A percentile compares a stretch with the other conserved stretches of the same genome.
phyloP scores from a whole-genome alignment of 2,888 invertebrate species.

The Caenorhabditis angaria region DNA sequence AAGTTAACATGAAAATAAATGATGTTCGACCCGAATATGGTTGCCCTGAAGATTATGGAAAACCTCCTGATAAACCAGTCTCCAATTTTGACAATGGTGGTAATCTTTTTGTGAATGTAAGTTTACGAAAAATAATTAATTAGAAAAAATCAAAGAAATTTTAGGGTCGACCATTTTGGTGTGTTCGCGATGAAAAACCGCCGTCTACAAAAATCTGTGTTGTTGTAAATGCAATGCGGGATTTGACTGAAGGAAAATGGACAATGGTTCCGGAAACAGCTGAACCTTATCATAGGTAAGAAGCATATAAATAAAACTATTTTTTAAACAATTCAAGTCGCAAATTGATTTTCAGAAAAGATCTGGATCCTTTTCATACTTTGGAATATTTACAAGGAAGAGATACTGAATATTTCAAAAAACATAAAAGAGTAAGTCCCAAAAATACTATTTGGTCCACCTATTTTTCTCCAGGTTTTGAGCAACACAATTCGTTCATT shows the following conservation, averaged over 20 bases:
- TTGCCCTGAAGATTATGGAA: neutral
- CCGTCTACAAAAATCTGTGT: neutral
- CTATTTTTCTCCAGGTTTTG: neutral
- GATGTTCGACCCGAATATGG: constrained; percentile 6
- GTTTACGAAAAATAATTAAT: neutral
- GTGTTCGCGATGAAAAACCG: constrained; percentile 3
- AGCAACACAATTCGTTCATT: constrained; percentile 11
- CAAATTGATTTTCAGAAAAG: neutral
- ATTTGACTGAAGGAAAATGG: constrained; percentile 11
- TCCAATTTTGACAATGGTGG: constrained; percentile 5
- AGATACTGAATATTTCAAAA: constrained; percentile 12
- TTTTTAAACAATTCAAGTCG: neutral
- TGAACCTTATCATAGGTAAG: neutral
- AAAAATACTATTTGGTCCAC: neutral
- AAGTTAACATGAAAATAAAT: neutral
- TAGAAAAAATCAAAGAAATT: neutral
- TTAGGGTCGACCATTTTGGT: constrained; percentile 16
- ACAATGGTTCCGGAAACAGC: neutral
- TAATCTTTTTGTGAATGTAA: constrained; percentile 1
- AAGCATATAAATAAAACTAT: neutral
- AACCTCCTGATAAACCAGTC: neutral
- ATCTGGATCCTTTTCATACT: constrained; percentile 1
- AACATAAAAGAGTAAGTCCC: constrained; percentile 4
- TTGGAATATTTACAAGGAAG: neutral
- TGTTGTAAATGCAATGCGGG: constrained; percentile 1